Evolutionary conservation across 30 jellyfish, hydroid and myxozoan genomes (phyloP).

Genomic region (Aurelia aurita complex sp. Pacific): DNA sequence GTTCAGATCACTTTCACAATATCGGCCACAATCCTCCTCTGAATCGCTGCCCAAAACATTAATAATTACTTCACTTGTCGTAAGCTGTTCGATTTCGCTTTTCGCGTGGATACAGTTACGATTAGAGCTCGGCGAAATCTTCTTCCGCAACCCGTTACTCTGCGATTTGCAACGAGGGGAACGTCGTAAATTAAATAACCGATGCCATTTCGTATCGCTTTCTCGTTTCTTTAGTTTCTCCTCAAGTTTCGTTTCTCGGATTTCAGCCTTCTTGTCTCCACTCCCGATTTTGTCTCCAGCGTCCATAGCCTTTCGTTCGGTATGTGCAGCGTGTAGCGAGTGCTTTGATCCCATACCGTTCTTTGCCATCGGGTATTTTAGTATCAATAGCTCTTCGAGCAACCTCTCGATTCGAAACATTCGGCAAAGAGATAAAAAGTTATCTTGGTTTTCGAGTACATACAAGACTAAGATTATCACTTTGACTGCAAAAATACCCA

Average conservation of each 20-base stretch:
- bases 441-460: neutral
- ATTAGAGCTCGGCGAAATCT: constrained; percentile 20
- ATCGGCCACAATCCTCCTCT: constrained; percentile 10
- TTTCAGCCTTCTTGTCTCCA: neutral
- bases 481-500: neutral
- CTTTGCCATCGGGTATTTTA: constrained; percentile 27
- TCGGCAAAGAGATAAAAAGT: constrained; percentile 28
- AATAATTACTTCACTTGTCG: constrained; percentile 20
- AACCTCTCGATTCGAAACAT: constrained; percentile 25
- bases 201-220: constrained; percentile 16
- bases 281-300: constrained; percentile 3
- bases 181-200: constrained; percentile 14
- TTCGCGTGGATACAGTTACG: neutral
- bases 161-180: constrained; percentile 16
- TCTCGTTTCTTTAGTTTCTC: constrained; percentile 11
- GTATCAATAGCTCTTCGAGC: constrained; percentile 1
- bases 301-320: too few species aligned
- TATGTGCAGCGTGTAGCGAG: constrained; percentile 1
- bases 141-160: constrained; percentile 13
- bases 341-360: constrained; percentile 22
- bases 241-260: neutral
- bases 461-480: neutral
- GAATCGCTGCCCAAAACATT: constrained; percentile 55
- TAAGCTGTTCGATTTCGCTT: constrained; percentile 11
- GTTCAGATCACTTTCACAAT: constrained; percentile 42